Base-by-base conservation (phyloP, 2,797 vertebrate species). In the Silurus aristotelis region DNA sequence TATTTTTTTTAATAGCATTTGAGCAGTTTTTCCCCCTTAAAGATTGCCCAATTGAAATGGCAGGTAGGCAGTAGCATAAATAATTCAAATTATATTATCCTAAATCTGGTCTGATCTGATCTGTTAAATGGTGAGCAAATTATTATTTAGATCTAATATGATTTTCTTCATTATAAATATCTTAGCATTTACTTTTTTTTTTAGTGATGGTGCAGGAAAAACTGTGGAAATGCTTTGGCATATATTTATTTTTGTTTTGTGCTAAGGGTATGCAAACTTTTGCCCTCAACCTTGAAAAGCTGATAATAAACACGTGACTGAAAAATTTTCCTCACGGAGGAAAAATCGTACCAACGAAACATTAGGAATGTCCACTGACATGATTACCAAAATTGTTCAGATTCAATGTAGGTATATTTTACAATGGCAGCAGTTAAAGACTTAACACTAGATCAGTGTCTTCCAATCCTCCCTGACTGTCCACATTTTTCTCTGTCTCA, bases 271-370 rank as follows among this genome's bases (percentile, higher is more conserved):
- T 31, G 79, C 79, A 55, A 31, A 55, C 64, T 20, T 67, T 67
- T 81, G 63, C 79, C 55, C 64, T 68, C 64, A 64, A 61, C n/a
- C 80, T 55, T 78, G 83, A 2, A 84, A 89, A 76, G 78, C 84
- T 83, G 22, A 48, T 83, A 72, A 84, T 58, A 82, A 84, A 75
- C 70, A 64, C 22, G 22, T 79, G 72, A 48, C 55, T n/a, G 83
- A 52, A 78, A 86, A 88, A 85, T 86, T 4, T 90, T 94, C 94
- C 94, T 95, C 94, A 94, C 83, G 89, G 94, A 94, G 94, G 94
- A 94, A 87, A 93, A 83, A 83, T 83, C 73, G 80, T 84, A 85
- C 80, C 52, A 61, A 83, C 72, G 60, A 46, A 89, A 70, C 63
- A 77, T 84, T 83, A 83, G 56, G 12, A 76, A 81, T 75, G 66